These are phyloP conservation scores for Hippopotamus amphibius DNA, from an alignment of 2,113 vertebrate species.

Conservation along the genomic window DNA sequence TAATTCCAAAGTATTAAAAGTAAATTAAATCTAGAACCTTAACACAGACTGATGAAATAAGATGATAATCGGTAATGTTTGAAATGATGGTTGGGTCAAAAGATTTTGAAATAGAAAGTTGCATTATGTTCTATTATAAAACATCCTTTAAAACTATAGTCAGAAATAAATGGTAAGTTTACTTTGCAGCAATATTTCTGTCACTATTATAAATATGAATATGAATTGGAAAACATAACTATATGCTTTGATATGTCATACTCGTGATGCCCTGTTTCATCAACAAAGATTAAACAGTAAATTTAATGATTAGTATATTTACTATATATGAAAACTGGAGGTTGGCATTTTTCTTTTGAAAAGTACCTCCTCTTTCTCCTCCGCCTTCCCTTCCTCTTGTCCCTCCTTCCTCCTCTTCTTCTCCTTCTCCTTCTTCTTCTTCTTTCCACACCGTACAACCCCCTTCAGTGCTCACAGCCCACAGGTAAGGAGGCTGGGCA, in stretches of 20 bases:
- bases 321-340: neutral
- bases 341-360: no score
- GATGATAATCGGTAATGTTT: neutral
- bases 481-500: no score
- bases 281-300: neutral
- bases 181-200: neutral
- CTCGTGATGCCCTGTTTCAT: neutral
- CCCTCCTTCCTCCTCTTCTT: no score
- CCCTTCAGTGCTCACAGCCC: no score
- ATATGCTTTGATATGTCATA: neutral
- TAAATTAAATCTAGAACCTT: neutral
- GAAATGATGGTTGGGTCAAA: neutral
- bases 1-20: neutral
- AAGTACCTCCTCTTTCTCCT: no score
- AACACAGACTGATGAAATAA: neutral
- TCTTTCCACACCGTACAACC: neutral
- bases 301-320: neutral
- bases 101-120: neutral
- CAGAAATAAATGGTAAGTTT: conserved; percentile 38
- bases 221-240: neutral
- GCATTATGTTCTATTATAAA: neutral
- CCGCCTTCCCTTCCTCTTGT: no score
- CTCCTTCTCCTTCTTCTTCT: no score
- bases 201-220: neutral
- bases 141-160: neutral